Evolutionary conservation across 2,113 vertebrate species (phyloP).

Genomic region (Otus sunia): DNA sequence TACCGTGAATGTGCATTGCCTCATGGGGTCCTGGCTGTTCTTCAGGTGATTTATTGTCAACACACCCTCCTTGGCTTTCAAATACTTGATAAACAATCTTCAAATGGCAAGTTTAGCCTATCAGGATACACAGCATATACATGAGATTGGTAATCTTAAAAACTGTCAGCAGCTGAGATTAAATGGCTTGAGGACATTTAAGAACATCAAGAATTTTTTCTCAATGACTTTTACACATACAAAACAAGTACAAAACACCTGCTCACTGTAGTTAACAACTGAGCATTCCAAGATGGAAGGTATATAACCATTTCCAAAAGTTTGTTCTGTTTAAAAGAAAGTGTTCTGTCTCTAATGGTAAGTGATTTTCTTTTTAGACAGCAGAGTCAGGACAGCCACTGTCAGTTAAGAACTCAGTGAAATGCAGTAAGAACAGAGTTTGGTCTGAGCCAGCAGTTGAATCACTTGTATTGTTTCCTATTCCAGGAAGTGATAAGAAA

Average conservation of each 20-base stretch:
- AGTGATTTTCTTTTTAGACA: not conserved
- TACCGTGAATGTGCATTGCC: not conserved
- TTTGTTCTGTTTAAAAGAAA: not conserved
- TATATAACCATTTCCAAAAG: not conserved
- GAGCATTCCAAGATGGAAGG: not conserved
- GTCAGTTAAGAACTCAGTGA: not conserved
- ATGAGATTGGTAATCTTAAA: not conserved
- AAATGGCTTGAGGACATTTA: not conserved
- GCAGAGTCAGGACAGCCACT: not conserved
- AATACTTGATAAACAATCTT: not conserved
- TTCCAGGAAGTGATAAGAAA: constrained; percentile 93
- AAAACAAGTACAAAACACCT: not conserved
- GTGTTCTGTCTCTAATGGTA: not conserved
- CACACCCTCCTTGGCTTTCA: not conserved
- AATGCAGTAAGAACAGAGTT: not conserved
- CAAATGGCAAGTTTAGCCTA: not conserved
- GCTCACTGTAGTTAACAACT: not conserved
- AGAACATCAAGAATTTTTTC: not conserved
- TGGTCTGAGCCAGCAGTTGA: not conserved
- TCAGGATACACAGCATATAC: not conserved
- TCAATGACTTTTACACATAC: rapidly evolving
- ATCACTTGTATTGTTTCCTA: not conserved
- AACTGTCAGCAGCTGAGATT: not conserved
- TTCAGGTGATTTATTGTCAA: not conserved
- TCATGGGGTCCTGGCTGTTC: not conserved